A percentile compares a stretch with the other conserved stretches of the same genome.
These are phyloP conservation scores for Amphibalanus amphitrite DNA, from an alignment of 1,140 invertebrate genomes.

Conservation along the genomic window DNA sequence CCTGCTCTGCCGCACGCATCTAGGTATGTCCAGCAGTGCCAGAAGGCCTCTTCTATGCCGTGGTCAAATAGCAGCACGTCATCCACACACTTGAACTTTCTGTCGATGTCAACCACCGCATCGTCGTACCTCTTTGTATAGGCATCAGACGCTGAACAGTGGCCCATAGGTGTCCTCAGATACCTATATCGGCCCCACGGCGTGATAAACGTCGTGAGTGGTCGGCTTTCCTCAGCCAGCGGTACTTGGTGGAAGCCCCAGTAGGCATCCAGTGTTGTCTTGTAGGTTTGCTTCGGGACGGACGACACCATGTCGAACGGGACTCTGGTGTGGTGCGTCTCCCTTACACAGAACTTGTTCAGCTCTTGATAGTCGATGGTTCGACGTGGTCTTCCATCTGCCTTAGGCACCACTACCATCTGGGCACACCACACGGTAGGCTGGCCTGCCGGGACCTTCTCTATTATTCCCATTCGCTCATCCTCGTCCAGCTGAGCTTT, in stretches of 20 bases:
- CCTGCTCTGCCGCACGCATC: conserved; percentile 4
- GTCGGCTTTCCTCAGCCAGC: conserved; percentile 5
- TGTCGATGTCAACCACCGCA: background rate
- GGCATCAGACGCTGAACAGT: conserved; percentile 5
- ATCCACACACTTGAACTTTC: conserved; percentile 7
- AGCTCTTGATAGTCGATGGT: conserved; percentile 8
- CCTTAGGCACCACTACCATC: conserved; percentile 9
- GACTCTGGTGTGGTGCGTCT: conserved; percentile 6
- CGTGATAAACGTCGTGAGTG: conserved; percentile 4
- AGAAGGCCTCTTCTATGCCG: conserved; percentile 6
- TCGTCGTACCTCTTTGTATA: conserved; percentile 6
- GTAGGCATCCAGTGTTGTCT: conserved; percentile 7
- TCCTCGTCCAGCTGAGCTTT: conserved; percentile 8
- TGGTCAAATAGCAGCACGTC: conserved; percentile 7
- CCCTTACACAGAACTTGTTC: conserved; percentile 1
- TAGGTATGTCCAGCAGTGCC: conserved; percentile 8
- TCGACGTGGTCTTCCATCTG: conserved; percentile 2
- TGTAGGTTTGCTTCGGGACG: conserved; percentile 1
- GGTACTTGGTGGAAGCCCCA: conserved; percentile 4
- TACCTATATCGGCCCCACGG: conserved; percentile 6
- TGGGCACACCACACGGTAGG: conserved; percentile 4
- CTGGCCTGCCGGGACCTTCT: conserved; percentile 4
- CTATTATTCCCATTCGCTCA: conserved; percentile 7
- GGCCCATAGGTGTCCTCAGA: background rate
- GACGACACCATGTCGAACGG: conserved; percentile 5